phyloP scores from a whole-genome alignment of 2,113 vertebrate genomes.

The Nesoenas mayeri region DNA sequence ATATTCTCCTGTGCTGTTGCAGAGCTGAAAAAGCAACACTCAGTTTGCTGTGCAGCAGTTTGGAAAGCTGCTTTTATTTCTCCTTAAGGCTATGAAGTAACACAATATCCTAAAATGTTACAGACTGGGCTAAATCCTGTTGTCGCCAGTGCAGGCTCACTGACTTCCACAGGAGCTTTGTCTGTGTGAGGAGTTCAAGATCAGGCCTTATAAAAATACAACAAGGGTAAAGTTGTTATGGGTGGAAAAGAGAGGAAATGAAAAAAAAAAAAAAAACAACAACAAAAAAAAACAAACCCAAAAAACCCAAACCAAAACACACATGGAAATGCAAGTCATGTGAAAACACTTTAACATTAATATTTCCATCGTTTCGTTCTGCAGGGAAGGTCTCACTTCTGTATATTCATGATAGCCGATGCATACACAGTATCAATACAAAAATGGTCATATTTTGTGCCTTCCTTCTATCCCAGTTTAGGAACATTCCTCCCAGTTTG shows the following conservation, averaged over 20 bases:
- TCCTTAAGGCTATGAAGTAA: constrained; percentile 63
- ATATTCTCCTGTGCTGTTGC: constrained; percentile 6
- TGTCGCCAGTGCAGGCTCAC: constrained; percentile 5
- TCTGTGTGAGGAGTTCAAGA: background rate
- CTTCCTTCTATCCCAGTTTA: background rate
- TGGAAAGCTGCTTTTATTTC: constrained; percentile 56
- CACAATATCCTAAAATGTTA: constrained; percentile 63
- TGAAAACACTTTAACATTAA: background rate
- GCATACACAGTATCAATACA: background rate
- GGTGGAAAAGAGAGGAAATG: constrained; percentile 31
- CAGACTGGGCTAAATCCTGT: constrained; percentile 54
- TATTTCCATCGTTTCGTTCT: constrained; percentile 3
- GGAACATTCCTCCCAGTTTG: background rate
- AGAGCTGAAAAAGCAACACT: constrained; percentile 5
- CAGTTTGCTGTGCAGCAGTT: background rate
- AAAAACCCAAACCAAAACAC: background rate
- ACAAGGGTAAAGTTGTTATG: constrained; percentile 27
- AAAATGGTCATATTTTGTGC: background rate
- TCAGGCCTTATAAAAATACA: constrained; percentile 33
- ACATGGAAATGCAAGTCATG: constrained; percentile 11
- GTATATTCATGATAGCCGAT: background rate
- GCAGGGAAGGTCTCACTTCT: constrained; percentile 23
- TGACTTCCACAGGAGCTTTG: constrained; percentile 12
- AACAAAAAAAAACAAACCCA: no score
- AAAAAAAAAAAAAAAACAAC: background rate